Evolutionary conservation across 2,797 vertebrate genomes (phyloP).

Genomic region (Amniataba percoides): DNA sequence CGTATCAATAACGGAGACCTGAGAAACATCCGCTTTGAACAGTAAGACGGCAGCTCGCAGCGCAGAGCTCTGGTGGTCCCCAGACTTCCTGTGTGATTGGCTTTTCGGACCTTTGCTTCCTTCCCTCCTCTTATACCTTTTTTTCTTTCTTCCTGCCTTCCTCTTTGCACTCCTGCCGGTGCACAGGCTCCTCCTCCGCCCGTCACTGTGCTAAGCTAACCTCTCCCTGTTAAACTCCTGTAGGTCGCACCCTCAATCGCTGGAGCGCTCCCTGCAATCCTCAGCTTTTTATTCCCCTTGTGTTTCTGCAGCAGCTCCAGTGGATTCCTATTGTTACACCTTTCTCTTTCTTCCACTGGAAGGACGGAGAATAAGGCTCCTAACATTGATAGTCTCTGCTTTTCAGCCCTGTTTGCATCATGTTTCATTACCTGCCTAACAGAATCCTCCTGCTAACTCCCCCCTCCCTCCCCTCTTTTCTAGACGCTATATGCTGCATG

Average conservation of each 20-base stretch:
- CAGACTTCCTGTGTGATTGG: conserved; percentile 26
- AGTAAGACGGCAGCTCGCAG: conserved; percentile 87
- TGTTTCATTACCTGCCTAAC: conserved; percentile 32
- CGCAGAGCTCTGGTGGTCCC: conserved; percentile 14
- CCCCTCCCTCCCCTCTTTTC: conserved; percentile 3
- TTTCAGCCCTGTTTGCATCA: conserved; percentile 27
- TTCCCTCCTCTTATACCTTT: background rate
- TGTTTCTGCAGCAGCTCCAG: conserved; percentile 48
- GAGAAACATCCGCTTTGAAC: conserved; percentile 95
- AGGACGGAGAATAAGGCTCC: conserved; percentile 7
- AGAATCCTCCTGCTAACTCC: conserved; percentile 22
- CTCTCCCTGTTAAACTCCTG: conserved; percentile 46
- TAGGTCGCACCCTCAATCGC: conserved; percentile 47
- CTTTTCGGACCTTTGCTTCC: conserved; percentile 24
- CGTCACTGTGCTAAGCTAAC: conserved; percentile 62
- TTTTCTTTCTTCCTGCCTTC: background rate
- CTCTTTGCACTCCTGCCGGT: conserved; percentile 25
- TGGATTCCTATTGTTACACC: conserved; percentile 27
- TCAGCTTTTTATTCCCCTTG: conserved; percentile 35
- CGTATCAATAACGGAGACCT: conserved; percentile 96
- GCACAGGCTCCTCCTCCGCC: conserved; percentile 32
- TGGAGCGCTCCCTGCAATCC: conserved; percentile 25
- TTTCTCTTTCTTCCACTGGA: conserved; percentile 12
- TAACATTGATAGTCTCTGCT: conserved; percentile 29
- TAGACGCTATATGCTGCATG: conserved; percentile 25